phyloP scores from a whole-genome alignment of 2,888 invertebrate species.

The Yponomeuta sedellus region DNA sequence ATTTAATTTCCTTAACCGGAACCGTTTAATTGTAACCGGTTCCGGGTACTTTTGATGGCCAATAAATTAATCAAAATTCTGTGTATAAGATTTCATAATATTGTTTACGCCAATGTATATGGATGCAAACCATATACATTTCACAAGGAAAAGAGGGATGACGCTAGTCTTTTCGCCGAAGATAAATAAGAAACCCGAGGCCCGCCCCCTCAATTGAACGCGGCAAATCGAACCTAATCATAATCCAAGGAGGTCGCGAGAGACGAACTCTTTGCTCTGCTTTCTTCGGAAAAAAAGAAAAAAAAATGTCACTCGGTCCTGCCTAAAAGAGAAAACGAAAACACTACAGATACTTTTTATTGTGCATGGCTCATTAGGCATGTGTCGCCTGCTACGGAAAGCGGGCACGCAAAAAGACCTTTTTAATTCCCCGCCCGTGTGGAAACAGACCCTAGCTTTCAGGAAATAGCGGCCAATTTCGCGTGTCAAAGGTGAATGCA shows the following conservation, averaged over 20 bases:
- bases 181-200: no score
- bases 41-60: no score
- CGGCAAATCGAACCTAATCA: background rate
- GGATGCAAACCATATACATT: no score
- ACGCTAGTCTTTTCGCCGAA: no score
- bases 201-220: no score
- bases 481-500: slow-evolving; percentile 10
- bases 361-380: slow-evolving; percentile 51
- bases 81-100: no score
- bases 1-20: no score
- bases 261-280: background rate
- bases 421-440: slow-evolving; percentile 28
- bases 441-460: background rate
- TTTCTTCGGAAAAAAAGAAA: background rate
- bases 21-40: no score
- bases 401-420: slow-evolving; percentile 34
- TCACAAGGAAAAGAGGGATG: no score
- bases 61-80: no score
- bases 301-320: background rate
- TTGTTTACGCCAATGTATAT: no score
- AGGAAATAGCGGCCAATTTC: background rate
- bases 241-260: background rate
- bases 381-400: slow-evolving; percentile 25
- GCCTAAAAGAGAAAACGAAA: slow-evolving; percentile 14
- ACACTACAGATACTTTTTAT: slow-evolving; percentile 38